These are phyloP conservation scores for Drosophila lacicola DNA, from an alignment of 2,888 invertebrate genomes.

Conservation along the genomic window DNA sequence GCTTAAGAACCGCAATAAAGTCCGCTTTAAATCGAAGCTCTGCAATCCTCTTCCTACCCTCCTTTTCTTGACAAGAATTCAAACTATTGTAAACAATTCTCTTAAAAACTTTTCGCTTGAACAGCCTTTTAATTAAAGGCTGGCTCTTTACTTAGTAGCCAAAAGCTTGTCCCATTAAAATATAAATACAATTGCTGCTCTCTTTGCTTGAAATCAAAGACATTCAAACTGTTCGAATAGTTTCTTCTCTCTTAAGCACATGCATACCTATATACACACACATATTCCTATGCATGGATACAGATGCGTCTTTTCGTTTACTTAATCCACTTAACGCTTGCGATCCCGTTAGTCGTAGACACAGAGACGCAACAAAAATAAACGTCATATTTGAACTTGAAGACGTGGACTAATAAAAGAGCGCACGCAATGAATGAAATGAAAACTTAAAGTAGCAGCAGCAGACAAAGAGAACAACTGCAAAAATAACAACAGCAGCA, in stretches of 20 bases:
- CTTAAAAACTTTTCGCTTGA: not conserved
- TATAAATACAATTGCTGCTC: not conserved
- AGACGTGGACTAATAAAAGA: conserved; percentile 35
- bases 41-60: not conserved
- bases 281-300: too few relatives aligned
- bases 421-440: conserved; percentile 51
- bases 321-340: not conserved
- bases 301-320: too few relatives aligned
- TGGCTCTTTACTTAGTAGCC: not conserved
- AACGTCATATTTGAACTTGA: conserved; percentile 58
- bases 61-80: not conserved
- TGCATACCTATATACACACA: not conserved
- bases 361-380: conserved; percentile 23
- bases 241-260: too few relatives aligned
- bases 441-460: conserved; percentile 54
- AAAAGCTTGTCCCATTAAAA: not conserved
- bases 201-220: not conserved
- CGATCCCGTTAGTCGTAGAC: conserved; percentile 6
- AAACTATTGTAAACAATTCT: not conserved
- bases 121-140: not conserved
- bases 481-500: conserved; percentile 15
- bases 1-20: not conserved
- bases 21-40: not conserved
- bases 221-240: not conserved
- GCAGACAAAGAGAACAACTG: conserved; percentile 1